These are phyloP conservation scores for Xenops minutus DNA, from an alignment of 2,797 vertebrate species.

Conservation along the genomic window DNA sequence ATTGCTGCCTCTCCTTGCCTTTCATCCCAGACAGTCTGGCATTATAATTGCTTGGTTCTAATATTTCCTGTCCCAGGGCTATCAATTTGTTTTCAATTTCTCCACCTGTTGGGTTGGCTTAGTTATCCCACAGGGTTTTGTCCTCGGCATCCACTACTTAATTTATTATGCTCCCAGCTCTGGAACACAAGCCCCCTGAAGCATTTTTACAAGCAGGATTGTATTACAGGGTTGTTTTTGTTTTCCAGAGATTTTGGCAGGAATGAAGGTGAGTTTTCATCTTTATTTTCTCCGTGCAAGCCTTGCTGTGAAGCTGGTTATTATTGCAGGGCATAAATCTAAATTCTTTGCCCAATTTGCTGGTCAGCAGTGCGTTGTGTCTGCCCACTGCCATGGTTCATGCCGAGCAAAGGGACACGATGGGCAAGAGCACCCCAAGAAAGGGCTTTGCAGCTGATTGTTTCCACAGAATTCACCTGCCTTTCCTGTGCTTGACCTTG, in stretches of 20 bases:
- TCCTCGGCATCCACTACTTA: neutral
- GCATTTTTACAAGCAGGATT: constrained; percentile 31
- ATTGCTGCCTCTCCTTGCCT: constrained; percentile 9
- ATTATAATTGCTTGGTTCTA: constrained; percentile 44
- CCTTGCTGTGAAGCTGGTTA: neutral
- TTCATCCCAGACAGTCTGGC: constrained; percentile 29
- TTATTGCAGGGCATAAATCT: neutral
- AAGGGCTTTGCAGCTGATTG: neutral
- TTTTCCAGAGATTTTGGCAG: constrained; percentile 33
- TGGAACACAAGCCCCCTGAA: constrained; percentile 20
- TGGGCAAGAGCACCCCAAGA: neutral
- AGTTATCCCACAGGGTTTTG: constrained; percentile 36
- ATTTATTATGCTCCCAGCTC: constrained; percentile 49
- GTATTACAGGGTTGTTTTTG: neutral
- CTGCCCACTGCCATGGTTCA: neutral
- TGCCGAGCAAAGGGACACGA: neutral
- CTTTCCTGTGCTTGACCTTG: constrained; percentile 13
- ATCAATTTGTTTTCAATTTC: constrained; percentile 40
- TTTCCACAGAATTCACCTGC: neutral
- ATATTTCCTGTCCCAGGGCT: constrained; percentile 25
- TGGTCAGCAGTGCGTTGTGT: neutral
- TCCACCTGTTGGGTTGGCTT: constrained; percentile 48
- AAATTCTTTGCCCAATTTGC: neutral
- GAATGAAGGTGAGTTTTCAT: neutral
- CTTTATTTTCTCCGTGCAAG: neutral